Evolutionary conservation across 2,888 invertebrate genomes (phyloP), one percentile per base, ranked within the genome.

Genomic region (Andrena minutula): DNA sequence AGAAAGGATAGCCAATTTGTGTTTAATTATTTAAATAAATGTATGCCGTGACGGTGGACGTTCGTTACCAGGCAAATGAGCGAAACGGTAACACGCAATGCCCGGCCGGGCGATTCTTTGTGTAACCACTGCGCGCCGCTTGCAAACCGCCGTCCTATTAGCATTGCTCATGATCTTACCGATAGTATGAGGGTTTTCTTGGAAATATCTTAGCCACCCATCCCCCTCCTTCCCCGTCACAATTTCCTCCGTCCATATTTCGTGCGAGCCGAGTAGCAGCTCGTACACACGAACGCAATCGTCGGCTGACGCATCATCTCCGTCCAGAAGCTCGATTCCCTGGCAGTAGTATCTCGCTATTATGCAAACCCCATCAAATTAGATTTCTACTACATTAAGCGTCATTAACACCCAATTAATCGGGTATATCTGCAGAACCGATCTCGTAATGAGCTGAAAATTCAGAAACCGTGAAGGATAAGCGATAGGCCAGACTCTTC

Each of bases 91-190:
- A 90, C 93, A 93, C 92, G 93, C 92, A 88, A 92, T 86, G 86
- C 83, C 86, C 70, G 66, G 79, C 75, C 64, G 16, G 82, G 76
- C 76, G 80, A 83, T 85, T 88, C 89, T 89, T 88, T 89, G 86
- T 88, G 85, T 77, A 79, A 77, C 79, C 77, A 68, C 60, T 71
- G 69, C 26, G 69, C 64, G 79, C 82, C 86, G 88, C 79, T 68
- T 69, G 88, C 64, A 61, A 72, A 56, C 41, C 41, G 41, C 68
- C 26, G 60, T 66, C 84, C 88, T 83, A 89, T 90, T 91, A 90
- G 86, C 90, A 89, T 90, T 75, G 85, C 88, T 88, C 87, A 85
- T 84, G 92, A 97, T 95, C 66, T 96, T 94, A 66, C 96, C 96
- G 70, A 96, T 96, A 69, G 96, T 95, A 70, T 68, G 61, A 84